Conservation (phyloP, 2,797 vertebrate species). For the Hafferia zeledoni region DNA sequence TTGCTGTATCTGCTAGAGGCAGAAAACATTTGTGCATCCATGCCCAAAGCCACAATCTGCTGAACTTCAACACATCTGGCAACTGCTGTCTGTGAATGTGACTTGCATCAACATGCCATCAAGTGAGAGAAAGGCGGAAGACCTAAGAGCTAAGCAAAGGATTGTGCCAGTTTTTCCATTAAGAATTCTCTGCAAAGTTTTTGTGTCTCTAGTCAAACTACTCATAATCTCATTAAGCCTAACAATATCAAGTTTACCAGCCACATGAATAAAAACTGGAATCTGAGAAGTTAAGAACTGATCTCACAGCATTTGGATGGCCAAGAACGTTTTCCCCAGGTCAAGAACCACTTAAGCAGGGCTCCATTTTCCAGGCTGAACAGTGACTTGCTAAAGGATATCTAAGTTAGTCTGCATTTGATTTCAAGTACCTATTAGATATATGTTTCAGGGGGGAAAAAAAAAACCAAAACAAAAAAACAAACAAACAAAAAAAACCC, state of each 20-base stretch:
- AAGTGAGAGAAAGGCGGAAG: not conserved
- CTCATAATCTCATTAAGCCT: constrained; percentile 28
- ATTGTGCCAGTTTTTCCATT: constrained; percentile 22
- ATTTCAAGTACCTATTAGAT: not conserved
- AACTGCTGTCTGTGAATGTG: not conserved
- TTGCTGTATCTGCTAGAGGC: not conserved
- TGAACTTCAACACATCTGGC: constrained; percentile 19
- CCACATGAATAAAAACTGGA: not conserved
- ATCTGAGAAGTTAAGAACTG: not conserved
- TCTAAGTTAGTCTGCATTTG: not conserved
- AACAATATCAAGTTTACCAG: not conserved
- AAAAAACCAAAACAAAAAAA: not conserved
- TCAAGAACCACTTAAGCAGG: not conserved
- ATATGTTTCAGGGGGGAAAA: not conserved
- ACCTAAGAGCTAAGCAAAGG: constrained; percentile 11
- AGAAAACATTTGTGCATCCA: not conserved
- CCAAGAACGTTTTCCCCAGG: not conserved
- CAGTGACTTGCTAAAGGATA: not conserved
- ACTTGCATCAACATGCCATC: not conserved
- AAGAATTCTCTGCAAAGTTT: not conserved
- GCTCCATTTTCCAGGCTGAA: not conserved
- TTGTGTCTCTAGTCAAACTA: not conserved
- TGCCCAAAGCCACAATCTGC: constrained; percentile 3
- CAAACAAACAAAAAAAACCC: too few relatives aligned
- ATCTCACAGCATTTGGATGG: not conserved